Conservation (phyloP, 35 echinoderm and acorn worm genomes). For the Heliocidaris erythrogramma region DNA sequence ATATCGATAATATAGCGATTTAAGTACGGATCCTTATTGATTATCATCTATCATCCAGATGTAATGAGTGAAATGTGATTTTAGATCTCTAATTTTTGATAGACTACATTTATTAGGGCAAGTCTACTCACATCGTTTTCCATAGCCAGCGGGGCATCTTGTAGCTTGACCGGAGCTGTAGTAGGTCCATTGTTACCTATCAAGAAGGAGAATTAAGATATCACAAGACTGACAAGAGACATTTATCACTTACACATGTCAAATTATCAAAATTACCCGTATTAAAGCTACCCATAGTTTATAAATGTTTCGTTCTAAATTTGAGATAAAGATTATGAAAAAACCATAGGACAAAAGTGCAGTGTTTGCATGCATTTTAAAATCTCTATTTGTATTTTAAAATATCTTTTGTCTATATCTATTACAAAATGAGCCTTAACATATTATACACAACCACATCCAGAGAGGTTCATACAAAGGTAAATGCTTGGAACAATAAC, state of each 20-base stretch:
- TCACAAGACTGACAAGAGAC: neutral
- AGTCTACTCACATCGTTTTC: conserved; percentile 48
- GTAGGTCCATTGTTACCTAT: neutral
- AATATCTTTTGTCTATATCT: neutral
- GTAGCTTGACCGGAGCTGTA: neutral
- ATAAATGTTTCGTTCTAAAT: neutral
- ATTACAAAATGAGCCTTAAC: neutral
- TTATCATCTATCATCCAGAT: no score
- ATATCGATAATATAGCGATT: no score
- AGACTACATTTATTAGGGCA: neutral
- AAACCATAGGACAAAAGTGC: neutral
- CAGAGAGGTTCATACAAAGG: neutral
- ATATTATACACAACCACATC: neutral
- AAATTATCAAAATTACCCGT: neutral
- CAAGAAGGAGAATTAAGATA: neutral
- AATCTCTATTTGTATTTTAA: neutral
- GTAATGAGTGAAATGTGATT: no score
- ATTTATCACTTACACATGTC: neutral
- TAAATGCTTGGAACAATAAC: neutral
- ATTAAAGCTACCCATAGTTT: neutral
- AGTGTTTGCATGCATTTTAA: neutral
- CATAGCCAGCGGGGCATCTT: conserved; percentile 50
- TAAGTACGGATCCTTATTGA: no score
- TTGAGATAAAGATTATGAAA: neutral
- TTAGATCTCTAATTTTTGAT: no score